Base-by-base conservation (phyloP, 2,113 vertebrate genomes). In the Mobula birostris region DNA sequence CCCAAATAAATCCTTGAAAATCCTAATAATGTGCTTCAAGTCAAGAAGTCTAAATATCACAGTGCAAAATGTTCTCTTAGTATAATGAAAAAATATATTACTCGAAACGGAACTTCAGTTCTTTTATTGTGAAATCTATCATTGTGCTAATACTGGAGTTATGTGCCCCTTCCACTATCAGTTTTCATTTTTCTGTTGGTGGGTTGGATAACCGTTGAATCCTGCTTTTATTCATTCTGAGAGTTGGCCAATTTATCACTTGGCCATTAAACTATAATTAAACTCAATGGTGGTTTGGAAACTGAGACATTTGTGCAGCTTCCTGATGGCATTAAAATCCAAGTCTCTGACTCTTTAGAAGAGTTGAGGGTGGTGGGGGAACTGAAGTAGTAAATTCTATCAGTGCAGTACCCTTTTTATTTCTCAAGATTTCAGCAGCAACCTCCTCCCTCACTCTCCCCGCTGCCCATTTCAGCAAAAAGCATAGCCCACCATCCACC, bases 1-100 rank as follows among this genome's bases (percentile, higher is more conserved):
- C 24, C 83, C 56, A 87, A 87, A 87, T 87, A 56, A 87, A 61
- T 87, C 9, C 61, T 87, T 87, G 56, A 87, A 21, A 85, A 61
- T 61, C 27, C 83, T 58, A 19, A 27, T 85, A 12, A 2, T 8
- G 2, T 5, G 27, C 21, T 85, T 58, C 79, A 87, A 29, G 48
- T 87, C 82, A 11, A 27, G 79, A 3, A 8, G 19, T 5, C 29
- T 48, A 48, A 82, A 82, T 24, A 40, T 80, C 14, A 5, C 7
- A 4, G 21, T 56, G 36, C 6, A 9, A 87, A 58, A 85, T 61
- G 12, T 58, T 56, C 56, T 85, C 21, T 58, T 27, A 58, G 21
- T 58, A 61, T 24, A 58, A 27, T 9, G 19, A 21, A 48, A 48
- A 48, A 48, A 48, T 48, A 48, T 4, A 48, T 48, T 48, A 48